Base-by-base conservation (phyloP, 2,888 invertebrate species). In the Cyclophora albipunctata region DNA sequence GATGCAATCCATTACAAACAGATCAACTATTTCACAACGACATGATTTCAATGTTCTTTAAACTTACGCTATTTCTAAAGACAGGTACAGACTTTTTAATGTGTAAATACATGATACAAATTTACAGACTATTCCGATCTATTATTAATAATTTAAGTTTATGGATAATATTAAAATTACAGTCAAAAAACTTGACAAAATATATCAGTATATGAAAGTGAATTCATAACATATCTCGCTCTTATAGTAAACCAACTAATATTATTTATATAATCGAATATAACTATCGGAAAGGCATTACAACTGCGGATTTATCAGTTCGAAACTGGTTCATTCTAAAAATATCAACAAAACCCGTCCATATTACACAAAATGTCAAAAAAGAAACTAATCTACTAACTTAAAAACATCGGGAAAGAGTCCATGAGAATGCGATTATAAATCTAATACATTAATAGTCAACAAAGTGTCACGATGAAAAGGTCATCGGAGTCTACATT, bases 281-380 rank as follows among this genome's bases (percentile, higher is more conserved):
- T 34, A 52, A 55, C 48, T 55, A 54, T 56, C 50, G 52, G 54
- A 62, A 58, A 53, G 63, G 47, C 53, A 58, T 61, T 72, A 75
- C 69, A 75, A 73, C 72, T 73, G 63, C 60, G 46, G 69, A 74
- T 72, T 75, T 64, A 5, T 5, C 64, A 59, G 60, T 67, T 63
- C 50, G 54, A 63, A 69, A 64, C 60, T 59, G 60, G 53, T 54
- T 60, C 64, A 64, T 61, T 69, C 66, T 20, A 20, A 69, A 69
- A 63, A 67, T 65, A 59, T 61, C 61, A 56, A 62, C 58, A 63
- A 60, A 59, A 56, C 4, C 41, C 34, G 51, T 66, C 69, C 66
- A 71, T 66, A 60, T 69, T 73, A 73, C 73, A 77, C 70, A 80
- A 79, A 79, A 75, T 61, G 69, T 79, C 75, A 69, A 81, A 84